Conservation (phyloP, 2,888 invertebrate genomes). For the Temnothorax ravouxi region DNA sequence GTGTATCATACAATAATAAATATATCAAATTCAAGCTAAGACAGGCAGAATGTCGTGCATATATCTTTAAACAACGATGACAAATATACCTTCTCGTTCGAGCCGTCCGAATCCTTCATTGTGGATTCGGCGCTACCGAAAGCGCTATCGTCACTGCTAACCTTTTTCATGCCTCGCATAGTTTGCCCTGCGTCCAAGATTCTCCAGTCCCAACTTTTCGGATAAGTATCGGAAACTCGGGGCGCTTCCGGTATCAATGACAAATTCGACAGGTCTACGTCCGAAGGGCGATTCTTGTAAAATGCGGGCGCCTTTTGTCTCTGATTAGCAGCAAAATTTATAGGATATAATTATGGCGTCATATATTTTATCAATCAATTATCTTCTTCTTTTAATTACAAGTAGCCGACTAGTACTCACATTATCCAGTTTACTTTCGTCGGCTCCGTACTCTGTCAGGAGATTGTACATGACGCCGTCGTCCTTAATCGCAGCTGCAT, state of each 20-base stretch:
- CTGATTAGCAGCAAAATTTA: constrained; percentile 86
- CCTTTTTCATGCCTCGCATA: constrained; percentile 87
- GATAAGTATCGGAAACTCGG: constrained; percentile 91
- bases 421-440: constrained; percentile 93
- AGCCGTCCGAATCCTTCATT: constrained; percentile 52
- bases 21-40: not conserved
- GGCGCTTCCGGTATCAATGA: constrained; percentile 93
- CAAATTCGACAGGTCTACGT: constrained; percentile 92
- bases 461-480: constrained; percentile 92
- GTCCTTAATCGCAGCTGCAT: constrained; percentile 93
- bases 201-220: constrained; percentile 91
- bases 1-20: constrained; percentile 45
- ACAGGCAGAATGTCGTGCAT: constrained; percentile 31
- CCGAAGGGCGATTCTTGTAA: constrained; percentile 92
- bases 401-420: constrained; percentile 87
- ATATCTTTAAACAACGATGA: not conserved
- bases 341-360: not conserved
- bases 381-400: not conserved
- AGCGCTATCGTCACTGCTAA: constrained; percentile 85
- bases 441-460: constrained; percentile 93
- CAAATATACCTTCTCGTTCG: constrained; percentile 61
- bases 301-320: constrained; percentile 94
- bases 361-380: not conserved
- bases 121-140: constrained; percentile 82
- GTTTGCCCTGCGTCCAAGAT: constrained; percentile 88